Conservation (phyloP, 2,888 invertebrate species). For the Drosophila koepferae region DNA sequence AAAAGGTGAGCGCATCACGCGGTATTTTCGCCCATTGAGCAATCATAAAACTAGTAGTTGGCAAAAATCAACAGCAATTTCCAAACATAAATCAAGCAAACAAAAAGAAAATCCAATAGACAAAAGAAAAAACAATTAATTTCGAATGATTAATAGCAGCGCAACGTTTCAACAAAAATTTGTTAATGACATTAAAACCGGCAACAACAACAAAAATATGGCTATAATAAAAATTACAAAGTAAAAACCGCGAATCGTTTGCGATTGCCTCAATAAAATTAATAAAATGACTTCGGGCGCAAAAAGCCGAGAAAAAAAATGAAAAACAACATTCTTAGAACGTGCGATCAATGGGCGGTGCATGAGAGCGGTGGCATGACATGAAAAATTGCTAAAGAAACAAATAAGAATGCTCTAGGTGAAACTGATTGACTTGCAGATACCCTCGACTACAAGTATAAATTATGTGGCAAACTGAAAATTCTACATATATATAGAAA, state of each 20-base stretch:
- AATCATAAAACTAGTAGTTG: slow-evolving; percentile 31
- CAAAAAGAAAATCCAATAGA: slow-evolving; percentile 65
- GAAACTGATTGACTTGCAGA: not conserved
- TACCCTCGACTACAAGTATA: not conserved
- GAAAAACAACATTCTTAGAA: slow-evolving; percentile 36
- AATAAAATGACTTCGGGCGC: slow-evolving; percentile 62
- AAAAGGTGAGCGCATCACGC: slow-evolving; percentile 39
- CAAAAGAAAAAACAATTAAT: slow-evolving; percentile 52
- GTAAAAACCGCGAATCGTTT: slow-evolving; percentile 52
- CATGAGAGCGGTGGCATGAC: not conserved
- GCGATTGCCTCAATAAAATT: slow-evolving; percentile 68
- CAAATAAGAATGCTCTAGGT: not conserved
- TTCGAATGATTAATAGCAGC: slow-evolving; percentile 72
- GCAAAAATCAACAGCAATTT: slow-evolving; percentile 49
- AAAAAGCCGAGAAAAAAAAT: slow-evolving; percentile 9
- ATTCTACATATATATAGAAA: no score
- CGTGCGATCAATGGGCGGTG: slow-evolving; percentile 9
- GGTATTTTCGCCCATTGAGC: slow-evolving; percentile 42
- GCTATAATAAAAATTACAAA: slow-evolving; percentile 45
- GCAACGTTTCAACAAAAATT: slow-evolving; percentile 58
- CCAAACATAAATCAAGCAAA: slow-evolving; percentile 70
- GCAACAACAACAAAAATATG: not conserved
- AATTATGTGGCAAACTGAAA: no score
- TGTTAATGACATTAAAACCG: slow-evolving; percentile 74
- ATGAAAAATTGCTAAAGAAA: slow-evolving; percentile 45